Evolutionary conservation across 2,797 vertebrate genomes (phyloP).

Genomic region (Parambassis ranga): DNA sequence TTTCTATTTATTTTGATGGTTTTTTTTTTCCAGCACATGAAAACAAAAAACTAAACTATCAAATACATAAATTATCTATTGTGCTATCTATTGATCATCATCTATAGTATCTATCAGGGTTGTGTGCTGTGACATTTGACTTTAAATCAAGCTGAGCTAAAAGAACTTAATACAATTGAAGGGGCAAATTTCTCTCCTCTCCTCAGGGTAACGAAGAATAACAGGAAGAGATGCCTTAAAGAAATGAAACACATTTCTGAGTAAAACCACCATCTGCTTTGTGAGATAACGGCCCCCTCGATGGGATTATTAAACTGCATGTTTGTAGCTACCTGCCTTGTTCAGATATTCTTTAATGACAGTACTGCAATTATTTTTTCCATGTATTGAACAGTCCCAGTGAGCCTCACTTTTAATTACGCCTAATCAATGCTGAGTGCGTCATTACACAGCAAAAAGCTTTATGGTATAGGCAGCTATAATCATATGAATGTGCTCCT

Average conservation of each 20-base stretch:
- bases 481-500: constrained; percentile 4
- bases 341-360: constrained; percentile 51
- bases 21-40: constrained; percentile 46
- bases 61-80: constrained; percentile 41
- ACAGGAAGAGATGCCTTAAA: not conserved
- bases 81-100: constrained; percentile 9
- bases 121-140: constrained; percentile 34
- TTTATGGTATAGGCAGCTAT: constrained; percentile 15
- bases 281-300: constrained; percentile 27
- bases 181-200: not conserved
- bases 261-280: constrained; percentile 18
- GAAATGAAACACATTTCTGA: constrained; percentile 13
- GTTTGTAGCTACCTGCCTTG: constrained; percentile 40
- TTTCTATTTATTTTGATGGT: constrained; percentile 66
- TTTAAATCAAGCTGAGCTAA: constrained; percentile 11
- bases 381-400: constrained; percentile 71
- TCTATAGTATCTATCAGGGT: constrained; percentile 13
- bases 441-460: constrained; percentile 57
- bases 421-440: constrained; percentile 60
- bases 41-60: constrained; percentile 51
- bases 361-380: constrained; percentile 62
- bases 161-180: not conserved
- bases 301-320: constrained; percentile 28
- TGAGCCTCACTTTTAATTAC: constrained; percentile 70
- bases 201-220: not conserved